Conservation (phyloP, 2,113 vertebrate species). For the Falcunculus frontatus region DNA sequence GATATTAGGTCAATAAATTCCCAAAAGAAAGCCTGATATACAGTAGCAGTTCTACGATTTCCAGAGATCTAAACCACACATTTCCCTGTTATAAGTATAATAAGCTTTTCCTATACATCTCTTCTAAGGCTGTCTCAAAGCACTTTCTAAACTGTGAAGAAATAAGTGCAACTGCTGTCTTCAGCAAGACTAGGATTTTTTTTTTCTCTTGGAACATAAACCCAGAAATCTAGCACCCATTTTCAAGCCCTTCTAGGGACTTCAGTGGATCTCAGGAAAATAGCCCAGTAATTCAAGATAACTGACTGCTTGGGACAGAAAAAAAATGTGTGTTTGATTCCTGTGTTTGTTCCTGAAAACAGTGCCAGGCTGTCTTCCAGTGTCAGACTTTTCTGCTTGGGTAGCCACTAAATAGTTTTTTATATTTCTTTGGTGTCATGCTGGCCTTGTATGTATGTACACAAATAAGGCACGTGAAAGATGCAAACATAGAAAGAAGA, state of each 20-base stretch:
- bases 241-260: background rate
- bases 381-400: background rate
- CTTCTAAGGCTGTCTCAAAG: background rate
- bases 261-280: background rate
- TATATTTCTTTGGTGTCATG: background rate
- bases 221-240: background rate
- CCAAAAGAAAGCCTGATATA: background rate
- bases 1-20: background rate
- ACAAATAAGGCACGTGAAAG: background rate
- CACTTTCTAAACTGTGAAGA: background rate
- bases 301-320: background rate
- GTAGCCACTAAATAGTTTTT: background rate
- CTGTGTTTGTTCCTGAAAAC: background rate
- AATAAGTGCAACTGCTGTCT: background rate
- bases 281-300: background rate
- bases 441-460: background rate
- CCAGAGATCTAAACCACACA: background rate
- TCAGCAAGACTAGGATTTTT: background rate
- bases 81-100: background rate
- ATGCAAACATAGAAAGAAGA: conserved; percentile 1
- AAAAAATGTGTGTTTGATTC: background rate
- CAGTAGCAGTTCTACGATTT: background rate
- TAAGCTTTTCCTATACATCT: background rate
- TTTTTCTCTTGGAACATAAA: background rate
- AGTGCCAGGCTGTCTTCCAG: background rate